Evolutionary conservation across 2,797 vertebrate species (phyloP).

Genomic region (Sternarchorhynchus goeldii): DNA sequence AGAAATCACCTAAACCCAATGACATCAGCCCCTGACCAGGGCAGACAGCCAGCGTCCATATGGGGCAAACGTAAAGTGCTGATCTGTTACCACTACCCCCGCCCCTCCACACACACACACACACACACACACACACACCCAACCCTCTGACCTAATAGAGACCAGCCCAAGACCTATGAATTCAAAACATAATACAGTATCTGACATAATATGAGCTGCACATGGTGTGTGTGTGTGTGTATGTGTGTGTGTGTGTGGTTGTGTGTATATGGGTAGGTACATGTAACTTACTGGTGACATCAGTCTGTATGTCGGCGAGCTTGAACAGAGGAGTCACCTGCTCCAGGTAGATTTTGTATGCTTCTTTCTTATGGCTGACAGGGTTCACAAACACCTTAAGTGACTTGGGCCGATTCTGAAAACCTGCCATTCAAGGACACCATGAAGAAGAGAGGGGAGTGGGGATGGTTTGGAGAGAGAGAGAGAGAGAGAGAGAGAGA

Average conservation of each 20-base stretch:
- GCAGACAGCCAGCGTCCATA: constrained; percentile 14
- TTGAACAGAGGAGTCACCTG: constrained; percentile 91
- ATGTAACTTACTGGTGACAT: constrained; percentile 79
- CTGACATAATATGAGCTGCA: not conserved
- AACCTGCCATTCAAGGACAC: constrained; percentile 66
- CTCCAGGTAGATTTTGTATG: constrained; percentile 83
- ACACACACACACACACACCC: too few relatives aligned
- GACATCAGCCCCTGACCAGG: constrained; percentile 5
- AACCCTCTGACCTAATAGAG: not conserved
- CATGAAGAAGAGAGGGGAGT: not conserved
- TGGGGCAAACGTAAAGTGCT: not conserved
- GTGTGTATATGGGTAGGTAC: constrained; percentile 23
- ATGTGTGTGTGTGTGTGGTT: not conserved
- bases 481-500: not conserved
- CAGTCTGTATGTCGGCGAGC: constrained; percentile 86
- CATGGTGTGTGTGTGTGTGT: not conserved
- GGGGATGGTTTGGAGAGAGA: constrained; percentile 7
- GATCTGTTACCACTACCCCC: too few relatives aligned
- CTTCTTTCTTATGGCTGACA: constrained; percentile 89
- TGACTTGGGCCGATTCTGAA: constrained; percentile 80
- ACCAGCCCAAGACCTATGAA: not conserved
- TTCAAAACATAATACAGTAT: too few relatives aligned
- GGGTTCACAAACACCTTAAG: constrained; percentile 94
- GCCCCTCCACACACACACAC: too few relatives aligned
- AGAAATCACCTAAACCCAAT: constrained; percentile 31